Conservation (phyloP, 1,140 invertebrate genomes). For the Chironomus striatipennis region DNA sequence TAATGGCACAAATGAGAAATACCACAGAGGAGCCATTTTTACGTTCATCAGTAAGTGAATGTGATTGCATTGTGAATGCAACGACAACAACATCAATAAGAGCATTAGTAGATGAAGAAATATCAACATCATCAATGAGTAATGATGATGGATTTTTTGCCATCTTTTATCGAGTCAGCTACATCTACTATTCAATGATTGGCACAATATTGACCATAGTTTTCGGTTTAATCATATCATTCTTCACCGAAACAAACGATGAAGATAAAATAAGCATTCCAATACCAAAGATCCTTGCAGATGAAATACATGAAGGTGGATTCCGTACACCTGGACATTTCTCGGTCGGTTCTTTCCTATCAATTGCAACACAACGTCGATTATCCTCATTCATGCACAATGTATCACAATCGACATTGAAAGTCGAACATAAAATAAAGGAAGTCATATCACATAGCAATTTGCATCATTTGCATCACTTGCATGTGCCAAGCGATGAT, state of each 20-base stretch:
- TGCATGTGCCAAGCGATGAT: background rate
- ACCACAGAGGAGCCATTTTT: conserved; percentile 39
- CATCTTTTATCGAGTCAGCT: conserved; percentile 52
- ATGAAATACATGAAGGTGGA: background rate
- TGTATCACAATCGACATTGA: conserved; percentile 39
- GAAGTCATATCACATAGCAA: conserved; percentile 17
- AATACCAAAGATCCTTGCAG: background rate
- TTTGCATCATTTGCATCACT: conserved; percentile 16
- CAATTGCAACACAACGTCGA: background rate
- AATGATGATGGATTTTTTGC: conserved; percentile 40
- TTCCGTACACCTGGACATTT: background rate
- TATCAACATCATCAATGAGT: conserved; percentile 30
- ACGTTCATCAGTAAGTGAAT: conserved; percentile 40
- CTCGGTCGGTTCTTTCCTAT: background rate
- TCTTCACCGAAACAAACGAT: conserved; percentile 49
- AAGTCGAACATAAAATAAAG: conserved; percentile 18
- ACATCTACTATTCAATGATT: conserved; percentile 64
- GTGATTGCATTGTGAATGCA: conserved; percentile 40
- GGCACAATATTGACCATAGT: conserved; percentile 60
- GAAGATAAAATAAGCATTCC: background rate
- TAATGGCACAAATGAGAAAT: conserved; percentile 42
- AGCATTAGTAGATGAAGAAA: background rate
- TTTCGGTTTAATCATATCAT: conserved; percentile 60
- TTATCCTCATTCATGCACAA: conserved; percentile 28
- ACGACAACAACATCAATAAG: conserved; percentile 31